phyloP scores from a whole-genome alignment of 2,113 vertebrate genomes.

The Todiramphus saurophagus region DNA sequence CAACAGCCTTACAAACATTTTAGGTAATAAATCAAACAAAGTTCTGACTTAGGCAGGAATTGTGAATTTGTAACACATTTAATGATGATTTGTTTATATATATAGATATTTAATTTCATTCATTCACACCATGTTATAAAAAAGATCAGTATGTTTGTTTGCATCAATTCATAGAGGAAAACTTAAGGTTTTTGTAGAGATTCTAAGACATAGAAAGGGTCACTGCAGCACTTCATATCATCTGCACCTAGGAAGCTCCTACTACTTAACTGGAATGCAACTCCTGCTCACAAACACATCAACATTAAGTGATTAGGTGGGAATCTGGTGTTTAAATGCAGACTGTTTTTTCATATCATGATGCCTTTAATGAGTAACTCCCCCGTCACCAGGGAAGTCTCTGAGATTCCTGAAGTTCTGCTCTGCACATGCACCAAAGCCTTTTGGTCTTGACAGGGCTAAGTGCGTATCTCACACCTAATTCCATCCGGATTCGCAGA shows the following conservation, averaged over 20 bases:
- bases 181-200: neutral
- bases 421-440: neutral
- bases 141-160: neutral
- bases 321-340: neutral
- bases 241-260: neutral
- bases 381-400: neutral
- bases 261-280: neutral
- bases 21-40: neutral
- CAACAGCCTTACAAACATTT: neutral
- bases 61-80: neutral
- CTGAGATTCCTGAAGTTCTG: slow-evolving; percentile 4
- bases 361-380: neutral
- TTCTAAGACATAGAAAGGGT: neutral
- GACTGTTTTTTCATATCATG: neutral
- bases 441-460: slow-evolving; percentile 22
- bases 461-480: neutral
- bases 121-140: neutral
- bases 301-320: neutral
- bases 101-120: neutral
- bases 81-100: neutral
- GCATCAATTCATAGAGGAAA: neutral
- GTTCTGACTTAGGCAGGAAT: neutral
- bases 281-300: neutral
- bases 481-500: neutral
- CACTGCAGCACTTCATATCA: neutral